phyloP scores from a whole-genome alignment of 2,113 vertebrate genomes.

The mouse (Mus musculus) region DNA sequence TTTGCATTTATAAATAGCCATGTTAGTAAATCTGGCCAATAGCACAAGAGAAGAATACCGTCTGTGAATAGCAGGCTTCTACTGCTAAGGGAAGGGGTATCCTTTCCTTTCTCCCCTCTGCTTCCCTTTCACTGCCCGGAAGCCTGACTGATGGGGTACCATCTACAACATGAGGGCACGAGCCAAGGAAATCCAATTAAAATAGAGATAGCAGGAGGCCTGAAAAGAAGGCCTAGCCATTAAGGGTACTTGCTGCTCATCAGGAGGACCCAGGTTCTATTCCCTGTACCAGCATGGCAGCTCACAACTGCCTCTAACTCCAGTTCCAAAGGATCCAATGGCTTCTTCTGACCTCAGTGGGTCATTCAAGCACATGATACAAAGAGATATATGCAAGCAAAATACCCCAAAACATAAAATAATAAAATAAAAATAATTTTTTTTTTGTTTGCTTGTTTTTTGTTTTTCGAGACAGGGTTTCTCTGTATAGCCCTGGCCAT shows the following conservation, averaged over 20 bases:
- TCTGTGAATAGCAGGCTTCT: not conserved
- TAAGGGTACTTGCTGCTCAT: not conserved
- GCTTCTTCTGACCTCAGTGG: not conserved
- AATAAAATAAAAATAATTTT: not conserved
- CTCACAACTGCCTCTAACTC: not conserved
- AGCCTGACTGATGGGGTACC: not conserved
- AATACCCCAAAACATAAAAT: not conserved
- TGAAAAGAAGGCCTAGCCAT: not conserved
- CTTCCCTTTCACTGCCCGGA: not conserved
- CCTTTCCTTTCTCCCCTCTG: not conserved
- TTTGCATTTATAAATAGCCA: not conserved
- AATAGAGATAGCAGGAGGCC: not conserved
- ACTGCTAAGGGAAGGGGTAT: not conserved
- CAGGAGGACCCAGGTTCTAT: not conserved
- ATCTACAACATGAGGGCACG: slow-evolving; percentile 15
- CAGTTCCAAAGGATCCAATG: not conserved
- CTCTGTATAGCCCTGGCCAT: no score
- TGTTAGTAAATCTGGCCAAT: slow-evolving; percentile 1
- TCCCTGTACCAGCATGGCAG: not conserved
- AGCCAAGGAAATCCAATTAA: not conserved
- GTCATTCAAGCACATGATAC: not conserved
- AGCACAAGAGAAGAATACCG: not conserved
- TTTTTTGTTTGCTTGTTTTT: no score
- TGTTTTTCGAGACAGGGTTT: no score
- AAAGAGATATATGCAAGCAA: not conserved